A percentile compares a stretch with the other conserved stretches of the same genome.
phyloP scores from a whole-genome alignment of 2,797 vertebrate genomes.

The Eidolon dupreanum region DNA sequence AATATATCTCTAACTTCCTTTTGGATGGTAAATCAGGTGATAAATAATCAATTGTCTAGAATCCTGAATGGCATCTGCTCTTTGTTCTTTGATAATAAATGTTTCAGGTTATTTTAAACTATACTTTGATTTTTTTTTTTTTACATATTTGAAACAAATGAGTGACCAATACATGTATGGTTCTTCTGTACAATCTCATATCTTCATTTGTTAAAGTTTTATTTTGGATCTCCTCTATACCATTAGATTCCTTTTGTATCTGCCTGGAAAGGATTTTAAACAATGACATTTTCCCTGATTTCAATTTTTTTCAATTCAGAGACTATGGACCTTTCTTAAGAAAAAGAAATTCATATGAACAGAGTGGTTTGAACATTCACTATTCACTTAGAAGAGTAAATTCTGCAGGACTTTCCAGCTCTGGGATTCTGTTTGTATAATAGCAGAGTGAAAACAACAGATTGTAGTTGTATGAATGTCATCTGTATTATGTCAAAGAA shows the following conservation, averaged over 20 bases:
- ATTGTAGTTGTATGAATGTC: background rate
- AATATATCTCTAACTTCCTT: conserved; percentile 8
- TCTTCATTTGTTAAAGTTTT: background rate
- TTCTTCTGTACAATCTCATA: background rate
- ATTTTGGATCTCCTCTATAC: background rate
- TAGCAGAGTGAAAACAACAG: conserved; percentile 44
- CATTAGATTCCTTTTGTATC: background rate
- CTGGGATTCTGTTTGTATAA: conserved; percentile 1
- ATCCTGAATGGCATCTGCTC: background rate
- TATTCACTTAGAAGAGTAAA: background rate
- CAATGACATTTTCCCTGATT: background rate
- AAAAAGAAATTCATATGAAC: background rate
- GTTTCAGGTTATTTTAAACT: background rate
- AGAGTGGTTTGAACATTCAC: background rate
- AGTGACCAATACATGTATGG: background rate
- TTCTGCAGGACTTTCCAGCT: background rate
- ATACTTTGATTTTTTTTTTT: background rate
- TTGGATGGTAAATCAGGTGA: background rate
- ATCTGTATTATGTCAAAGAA: background rate
- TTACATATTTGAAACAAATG: background rate
- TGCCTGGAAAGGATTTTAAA: background rate
- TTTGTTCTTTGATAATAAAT: conserved; percentile 18
- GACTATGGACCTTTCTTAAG: background rate
- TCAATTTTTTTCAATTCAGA: background rate
- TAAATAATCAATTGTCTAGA: background rate